Base-by-base conservation (phyloP, 2,888 invertebrate genomes). In the Girardia tigrina region DNA sequence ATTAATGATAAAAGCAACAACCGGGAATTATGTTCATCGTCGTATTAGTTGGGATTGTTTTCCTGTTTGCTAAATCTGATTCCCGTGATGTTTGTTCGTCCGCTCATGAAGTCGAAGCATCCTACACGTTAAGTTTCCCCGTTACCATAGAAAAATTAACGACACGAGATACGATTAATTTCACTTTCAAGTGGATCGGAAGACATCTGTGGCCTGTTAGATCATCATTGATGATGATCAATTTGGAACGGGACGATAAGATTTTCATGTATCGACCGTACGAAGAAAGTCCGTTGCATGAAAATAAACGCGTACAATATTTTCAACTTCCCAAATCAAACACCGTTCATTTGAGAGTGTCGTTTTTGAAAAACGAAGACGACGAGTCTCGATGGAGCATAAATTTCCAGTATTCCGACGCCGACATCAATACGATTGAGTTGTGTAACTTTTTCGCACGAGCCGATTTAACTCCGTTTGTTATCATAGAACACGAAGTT, bases 321-420 rank as follows among this genome's bases (percentile, higher is more conserved):
- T 6, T 4, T 56, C 56, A 56, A 20, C n/a, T 23, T 6, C 23
- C 23, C 6, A 56, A 56, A 4, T 56, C 56, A 8, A 20, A 20
- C n/a, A 56, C 56, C 4, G 56, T 56, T 56, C n/a, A 56, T 12
- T n/a, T 56, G n/a, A n/a, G 4, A n/a, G 23, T 56, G n/a, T 56
- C 56, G 23, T 56, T 56, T 56, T 56, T 56, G 6, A 56, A 56
- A n/a, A 56, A 56, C 23, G 56, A 56, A 56, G 56, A 56, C 23
- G 56, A 56, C n/a, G 56, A 56, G 23, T 56, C 56, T 2, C n/a
- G n/a, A 56, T 56, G 56, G 56, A 56, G 56, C 23, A 56, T 56
- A 6, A 56, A 56, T 56, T 56, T 56, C n/a, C 56, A 56, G n/a
- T n/a, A 56, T 20, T 20, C 6, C n/a, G 56, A 56, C n/a, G 23